phyloP scores from a whole-genome alignment of 2,797 vertebrate genomes.

The Setipinna tenuifilis region DNA sequence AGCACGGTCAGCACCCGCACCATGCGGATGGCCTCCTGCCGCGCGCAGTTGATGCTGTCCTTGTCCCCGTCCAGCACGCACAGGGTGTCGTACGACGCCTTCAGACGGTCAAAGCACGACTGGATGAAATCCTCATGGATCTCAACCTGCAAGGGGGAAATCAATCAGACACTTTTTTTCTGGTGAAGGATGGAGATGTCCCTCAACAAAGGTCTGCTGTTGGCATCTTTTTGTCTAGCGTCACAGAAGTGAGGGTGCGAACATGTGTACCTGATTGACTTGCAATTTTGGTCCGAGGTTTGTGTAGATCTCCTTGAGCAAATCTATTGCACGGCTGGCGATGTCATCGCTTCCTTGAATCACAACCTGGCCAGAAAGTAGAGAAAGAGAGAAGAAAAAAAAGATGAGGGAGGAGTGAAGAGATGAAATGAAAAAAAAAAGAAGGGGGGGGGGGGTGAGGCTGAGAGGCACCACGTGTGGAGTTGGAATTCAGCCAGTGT shows the following conservation, averaged over 20 bases:
- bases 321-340: slow-evolving; percentile 95
- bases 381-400: neutral
- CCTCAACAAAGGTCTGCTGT: neutral
- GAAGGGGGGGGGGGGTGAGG: neutral
- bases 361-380: slow-evolving; percentile 81
- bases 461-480: neutral
- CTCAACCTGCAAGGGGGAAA: slow-evolving; percentile 81
- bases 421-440: neutral
- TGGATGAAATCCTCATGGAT: slow-evolving; percentile 99
- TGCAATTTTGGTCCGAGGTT: slow-evolving; percentile 98
- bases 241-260: neutral
- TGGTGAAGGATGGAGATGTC: neutral
- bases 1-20: slow-evolving; percentile 96
- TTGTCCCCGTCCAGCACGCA: slow-evolving; percentile 99
- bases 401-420: neutral
- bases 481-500: neutral
- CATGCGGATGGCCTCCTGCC: slow-evolving; percentile 98
- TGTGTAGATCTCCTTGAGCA: slow-evolving; percentile 99
- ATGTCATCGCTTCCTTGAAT: slow-evolving; percentile 99
- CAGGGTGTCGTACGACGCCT: slow-evolving; percentile 96
- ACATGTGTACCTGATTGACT: slow-evolving; percentile 90
- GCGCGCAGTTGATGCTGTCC: slow-evolving; percentile 98
- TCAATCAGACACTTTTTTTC: neutral
- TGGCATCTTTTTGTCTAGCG: neutral
- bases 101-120: slow-evolving; percentile 98